Base-by-base conservation (phyloP, 92 coral and sea anemone genomes). In the Muricea muricata region DNA sequence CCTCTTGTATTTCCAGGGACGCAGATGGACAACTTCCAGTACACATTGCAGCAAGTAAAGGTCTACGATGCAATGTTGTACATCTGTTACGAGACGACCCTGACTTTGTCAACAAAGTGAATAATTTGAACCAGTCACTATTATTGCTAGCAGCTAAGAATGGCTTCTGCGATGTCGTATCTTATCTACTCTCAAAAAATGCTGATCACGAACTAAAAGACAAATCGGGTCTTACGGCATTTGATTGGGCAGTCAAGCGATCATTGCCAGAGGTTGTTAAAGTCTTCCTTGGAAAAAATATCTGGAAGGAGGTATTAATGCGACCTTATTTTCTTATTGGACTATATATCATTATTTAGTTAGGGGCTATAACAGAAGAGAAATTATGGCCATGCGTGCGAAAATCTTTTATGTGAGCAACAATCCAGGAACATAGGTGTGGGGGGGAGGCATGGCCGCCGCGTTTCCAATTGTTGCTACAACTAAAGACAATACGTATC, bases 261-360 rank as follows among this genome's bases (percentile, higher is more conserved):
- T 26, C 11, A 7, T 42, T 4, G 12, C 4, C 63, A 8, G 63
- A 28, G 32, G 81, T 75, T 34, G 56, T 75, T 75, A 0, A 25
- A 50, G 65, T 52, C 17, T 75, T 75, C 18, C 81, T 75, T 23
- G 65, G 28, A 4, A 75, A 7, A 9, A 17, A 18, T 5, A 14
- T 39, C 45, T 75, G 81, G 81, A 75, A 75, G 32, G 39, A 75
- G 81, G 81, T 75, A 75, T 1, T 12, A 30, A 21, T 18, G 41
- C 10, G n/a, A 6, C 3, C n/a, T n/a, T n/a, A n/a, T n/a, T n/a
- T n/a, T n/a, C n/a, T n/a, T n/a, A n/a, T n/a, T n/a, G n/a, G n/a
- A n/a, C n/a, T n/a, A n/a, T n/a, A n/a, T n/a, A n/a, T n/a, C n/a
- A n/a, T n/a, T n/a, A n/a, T n/a, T n/a, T n/a, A n/a, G n/a, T n/a